Evolutionary conservation across 2,888 invertebrate genomes (phyloP), one percentile per base, ranked within the genome.

Genomic region (Andrena fulva): DNA sequence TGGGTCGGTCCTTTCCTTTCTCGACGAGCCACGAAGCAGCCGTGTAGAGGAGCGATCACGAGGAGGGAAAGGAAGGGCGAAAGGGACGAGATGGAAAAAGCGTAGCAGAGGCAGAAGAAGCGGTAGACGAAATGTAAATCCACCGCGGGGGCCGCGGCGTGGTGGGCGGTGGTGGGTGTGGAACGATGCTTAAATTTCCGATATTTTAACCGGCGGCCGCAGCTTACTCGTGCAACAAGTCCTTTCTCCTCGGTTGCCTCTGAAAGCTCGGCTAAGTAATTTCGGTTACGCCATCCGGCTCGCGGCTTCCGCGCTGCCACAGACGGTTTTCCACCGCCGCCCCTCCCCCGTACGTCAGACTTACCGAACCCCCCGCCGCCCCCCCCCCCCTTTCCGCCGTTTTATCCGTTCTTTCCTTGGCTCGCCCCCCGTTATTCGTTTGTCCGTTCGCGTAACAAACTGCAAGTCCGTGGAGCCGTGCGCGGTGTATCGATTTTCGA

Each of bases 191-290:
- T 89, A 92, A 92, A 92, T 92, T 93, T 92, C 91, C 92, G 92
- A 93, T 93, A 93, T 93, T 93, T 93, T 92, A 93, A 93, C 92
- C 93, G 91, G 77, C 92, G 90, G 89, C 89, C 91, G 92, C 91
- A 90, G 92, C 92, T 92, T 92, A 91, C 89, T 89, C 90, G 91
- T 83, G 93, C 93, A 93, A 93, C 93, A 93, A 93, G 93, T 93
- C 90, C 90, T 93, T 93, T 93, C 93, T 93, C 92, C 92, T 92
- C 92, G 92, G 92, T 92, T 93, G 92, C 90, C 89, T 92, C 91
- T 91, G 92, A 93, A 93, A 93, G 91, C 90, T 86, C 82, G 91
- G 88, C 91, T 92, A 92, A 92, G 92, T 92, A 92, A 92, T 92
- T 93, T 92, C 90, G 91, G 91, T 91, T 90, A 90, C 91, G 90